Evolutionary conservation across 2,888 invertebrate species (phyloP).

Genomic region (Hirtodrosophila cameraria): DNA sequence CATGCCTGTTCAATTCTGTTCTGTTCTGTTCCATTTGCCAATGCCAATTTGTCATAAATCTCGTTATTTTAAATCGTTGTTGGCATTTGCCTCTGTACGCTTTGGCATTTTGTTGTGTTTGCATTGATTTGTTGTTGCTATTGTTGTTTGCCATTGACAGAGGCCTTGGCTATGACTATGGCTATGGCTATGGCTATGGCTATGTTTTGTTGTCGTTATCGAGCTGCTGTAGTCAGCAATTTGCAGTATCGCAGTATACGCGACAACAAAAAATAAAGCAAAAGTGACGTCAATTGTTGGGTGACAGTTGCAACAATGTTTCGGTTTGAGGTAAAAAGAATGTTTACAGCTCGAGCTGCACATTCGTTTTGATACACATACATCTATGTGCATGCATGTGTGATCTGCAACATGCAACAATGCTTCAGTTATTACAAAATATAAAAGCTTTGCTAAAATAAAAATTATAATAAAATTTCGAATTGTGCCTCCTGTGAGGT

Average conservation of each 20-base stretch:
- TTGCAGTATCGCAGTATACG: slow-evolving; percentile 24
- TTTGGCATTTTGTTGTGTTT: slow-evolving; percentile 28
- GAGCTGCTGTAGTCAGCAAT: slow-evolving; percentile 56
- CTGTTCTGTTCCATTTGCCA: slow-evolving; percentile 26
- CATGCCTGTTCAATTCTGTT: slow-evolving; percentile 9
- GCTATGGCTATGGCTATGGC: slow-evolving; percentile 12
- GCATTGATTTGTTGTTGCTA: slow-evolving; percentile 50
- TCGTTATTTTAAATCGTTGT: slow-evolving; percentile 72
- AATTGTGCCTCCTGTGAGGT: slow-evolving; percentile 91
- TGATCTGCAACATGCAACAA: too few relatives aligned
- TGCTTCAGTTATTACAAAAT: background rate
- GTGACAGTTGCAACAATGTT: slow-evolving; percentile 27
- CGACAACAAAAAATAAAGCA: slow-evolving; percentile 18
- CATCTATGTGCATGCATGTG: too few relatives aligned
- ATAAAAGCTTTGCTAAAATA: background rate
- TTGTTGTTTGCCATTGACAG: slow-evolving; percentile 35
- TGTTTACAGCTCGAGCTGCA: background rate
- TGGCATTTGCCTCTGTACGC: slow-evolving; percentile 32
- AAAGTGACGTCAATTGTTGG: slow-evolving; percentile 35
- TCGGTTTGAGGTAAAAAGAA: slow-evolving; percentile 10
- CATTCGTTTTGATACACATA: too few relatives aligned
- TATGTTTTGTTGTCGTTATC: slow-evolving; percentile 52
- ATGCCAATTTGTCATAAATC: slow-evolving; percentile 78
- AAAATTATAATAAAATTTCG: background rate
- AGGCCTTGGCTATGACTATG: slow-evolving; percentile 27